Percentiles rank a stretch among this genome's conserved stretches.
Conservation (phyloP, 2,888 invertebrate species). For the Acronicta alni region DNA sequence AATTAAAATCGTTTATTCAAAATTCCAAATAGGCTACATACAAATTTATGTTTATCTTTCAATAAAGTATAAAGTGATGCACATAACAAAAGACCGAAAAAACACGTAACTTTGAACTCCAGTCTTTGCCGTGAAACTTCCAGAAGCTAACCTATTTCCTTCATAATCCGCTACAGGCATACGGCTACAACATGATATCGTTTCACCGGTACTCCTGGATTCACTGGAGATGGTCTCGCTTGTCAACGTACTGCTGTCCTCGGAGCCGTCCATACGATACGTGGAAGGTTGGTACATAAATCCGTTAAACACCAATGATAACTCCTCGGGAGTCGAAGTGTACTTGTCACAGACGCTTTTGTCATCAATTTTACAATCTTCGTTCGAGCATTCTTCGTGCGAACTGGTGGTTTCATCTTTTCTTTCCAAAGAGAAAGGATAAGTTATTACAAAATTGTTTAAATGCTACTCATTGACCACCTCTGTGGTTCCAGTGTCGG, state of each 20-base stretch:
- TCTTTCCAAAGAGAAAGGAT: constrained; percentile 23
- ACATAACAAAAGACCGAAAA: background rate
- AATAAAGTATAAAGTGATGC: background rate
- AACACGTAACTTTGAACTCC: constrained; percentile 1
- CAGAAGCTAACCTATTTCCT: constrained; percentile 30
- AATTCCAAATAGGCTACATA: background rate
- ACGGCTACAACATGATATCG: constrained; percentile 4
- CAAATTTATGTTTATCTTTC: background rate
- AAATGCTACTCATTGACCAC: background rate
- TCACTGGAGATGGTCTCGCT: too few species aligned
- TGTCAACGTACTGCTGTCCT: background rate
- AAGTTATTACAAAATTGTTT: constrained; percentile 1
- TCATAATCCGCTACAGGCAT: background rate
- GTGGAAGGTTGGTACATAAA: constrained; percentile 9
- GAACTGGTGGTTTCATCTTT: constrained; percentile 4
- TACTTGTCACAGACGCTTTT: background rate
- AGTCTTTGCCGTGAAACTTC: constrained; percentile 1
- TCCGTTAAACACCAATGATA: constrained; percentile 10
- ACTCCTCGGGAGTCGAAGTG: background rate
- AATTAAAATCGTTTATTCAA: background rate
- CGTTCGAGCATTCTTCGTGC: background rate
- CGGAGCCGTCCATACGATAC: background rate
- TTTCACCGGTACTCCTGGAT: background rate
- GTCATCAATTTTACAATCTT: background rate
- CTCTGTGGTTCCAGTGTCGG: too few species aligned